Conservation (phyloP, 1,140 invertebrate genomes). For the Lycorma delicatula region DNA sequence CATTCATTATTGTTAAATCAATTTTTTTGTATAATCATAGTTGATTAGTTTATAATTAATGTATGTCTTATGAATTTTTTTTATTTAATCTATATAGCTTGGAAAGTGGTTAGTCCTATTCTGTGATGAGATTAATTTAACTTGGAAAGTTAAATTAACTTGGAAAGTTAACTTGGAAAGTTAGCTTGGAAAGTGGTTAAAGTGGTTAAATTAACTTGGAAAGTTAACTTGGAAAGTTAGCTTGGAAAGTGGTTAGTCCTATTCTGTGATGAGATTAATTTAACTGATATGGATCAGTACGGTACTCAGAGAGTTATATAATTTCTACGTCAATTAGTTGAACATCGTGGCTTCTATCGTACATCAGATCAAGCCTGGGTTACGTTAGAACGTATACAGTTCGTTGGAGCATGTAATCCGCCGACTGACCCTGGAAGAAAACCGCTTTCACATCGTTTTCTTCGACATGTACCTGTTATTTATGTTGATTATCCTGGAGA, state of each 20-base stretch:
- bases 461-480: slow-evolving; percentile 95
- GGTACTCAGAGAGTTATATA: slow-evolving; percentile 98
- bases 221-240: too few relatives aligned
- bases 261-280: slow-evolving; percentile 99
- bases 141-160: too few relatives aligned
- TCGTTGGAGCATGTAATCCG: slow-evolving; percentile 99
- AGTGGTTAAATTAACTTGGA: too few relatives aligned
- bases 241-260: slow-evolving; percentile 97
- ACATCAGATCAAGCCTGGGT: slow-evolving; percentile 96
- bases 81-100: too few relatives aligned
- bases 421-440: slow-evolving; percentile 98
- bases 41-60: too few relatives aligned
- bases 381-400: slow-evolving; percentile 93
- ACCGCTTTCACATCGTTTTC: slow-evolving; percentile 86
- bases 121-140: too few relatives aligned
- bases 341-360: slow-evolving; percentile 86
- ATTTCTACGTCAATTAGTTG: slow-evolving; percentile 93
- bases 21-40: too few relatives aligned
- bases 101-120: too few relatives aligned
- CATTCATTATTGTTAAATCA: too few relatives aligned
- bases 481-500: slow-evolving; percentile 99
- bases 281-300: slow-evolving; percentile 98
- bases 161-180: too few relatives aligned
- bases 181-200: too few relatives aligned
- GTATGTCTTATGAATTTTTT: too few relatives aligned